These are phyloP conservation scores for Egretta garzetta DNA, from an alignment of 2,113 vertebrate species.

Conservation along the genomic window DNA sequence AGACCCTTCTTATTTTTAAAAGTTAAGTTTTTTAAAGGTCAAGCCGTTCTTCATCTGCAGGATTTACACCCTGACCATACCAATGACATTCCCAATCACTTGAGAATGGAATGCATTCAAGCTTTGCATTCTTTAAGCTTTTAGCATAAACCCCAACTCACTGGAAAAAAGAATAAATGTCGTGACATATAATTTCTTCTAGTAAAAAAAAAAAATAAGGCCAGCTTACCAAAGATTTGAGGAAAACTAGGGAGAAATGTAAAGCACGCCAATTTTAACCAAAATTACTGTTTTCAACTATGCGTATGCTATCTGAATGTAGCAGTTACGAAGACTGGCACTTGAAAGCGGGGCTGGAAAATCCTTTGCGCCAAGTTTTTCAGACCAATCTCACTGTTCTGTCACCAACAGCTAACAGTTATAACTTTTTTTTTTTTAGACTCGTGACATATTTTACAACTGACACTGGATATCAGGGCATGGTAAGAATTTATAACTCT, in stretches of 20 bases:
- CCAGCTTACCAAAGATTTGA: background rate
- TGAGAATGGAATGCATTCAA: slow-evolving; percentile 10
- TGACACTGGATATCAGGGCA: background rate
- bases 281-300: slow-evolving; percentile 30
- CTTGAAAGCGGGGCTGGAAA: background rate
- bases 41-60: background rate
- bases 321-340: background rate
- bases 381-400: background rate
- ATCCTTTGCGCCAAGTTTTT: background rate
- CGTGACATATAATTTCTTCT: background rate
- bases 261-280: slow-evolving; percentile 2
- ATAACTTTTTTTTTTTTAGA: background rate
- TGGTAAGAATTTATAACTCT: background rate
- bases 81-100: slow-evolving; percentile 6
- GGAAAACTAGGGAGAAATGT: background rate
- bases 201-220: background rate
- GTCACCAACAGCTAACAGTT: background rate
- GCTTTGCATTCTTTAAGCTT: background rate
- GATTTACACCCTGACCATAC: slow-evolving; percentile 7
- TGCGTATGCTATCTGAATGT: background rate
- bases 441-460: background rate
- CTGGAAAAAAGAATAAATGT: background rate
- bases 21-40: background rate
- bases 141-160: background rate
- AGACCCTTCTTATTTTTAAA: background rate